Base-by-base conservation (phyloP, 2,113 vertebrate genomes). In the Amphiprion ocellaris region DNA sequence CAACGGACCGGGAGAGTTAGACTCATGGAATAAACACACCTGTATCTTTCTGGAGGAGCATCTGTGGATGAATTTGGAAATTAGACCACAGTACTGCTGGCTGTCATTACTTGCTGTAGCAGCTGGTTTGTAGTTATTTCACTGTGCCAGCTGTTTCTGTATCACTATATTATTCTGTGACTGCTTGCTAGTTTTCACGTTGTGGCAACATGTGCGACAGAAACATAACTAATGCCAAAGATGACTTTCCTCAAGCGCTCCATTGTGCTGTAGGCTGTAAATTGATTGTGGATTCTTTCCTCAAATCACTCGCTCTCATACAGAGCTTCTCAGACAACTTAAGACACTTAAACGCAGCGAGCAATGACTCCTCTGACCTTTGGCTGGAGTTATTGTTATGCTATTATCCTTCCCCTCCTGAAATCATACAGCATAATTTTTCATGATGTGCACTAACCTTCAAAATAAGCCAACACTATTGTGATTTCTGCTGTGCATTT, bases 301-400 rank as follows among this genome's bases (percentile, higher is more conserved):
- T 50, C 26, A 21, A 46, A 56, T 74, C 54, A n/a, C 60, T 24
- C 23, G 17, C 26, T 28, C 17, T 77, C 77, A 77, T 74, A 21
- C 55, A 76, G 72, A 83, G 50, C 76, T 44, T 77, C 55, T 70
- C 24, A 78, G 69, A 58, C 52, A 19, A 14, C 44, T 47, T 79
- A 70, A 86, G 67, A 39, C 49, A 56, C 39, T 74, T 75, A 83
- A 82, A 71, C 14, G 37, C 52, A 77, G 44, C 60, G 3, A 28
- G 11, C 47, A 28, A 2, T 21, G 19, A 5, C 65, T 56, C 54
- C 19, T 10, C 50, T 60, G 50, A 41, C 19, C 74, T 64, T 56
- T 69, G 28, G 15, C 9, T 24, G 28, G 24, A 53, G 23, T 59
- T 50, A 67, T 70, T 7, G 30, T 83, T 81, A 46, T 79, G 81